A percentile compares a stretch with the other conserved stretches of the same genome.
Evolutionary conservation across 2,113 vertebrate species (phyloP).

Genomic region (Sphaerodactylus townsendi): DNA sequence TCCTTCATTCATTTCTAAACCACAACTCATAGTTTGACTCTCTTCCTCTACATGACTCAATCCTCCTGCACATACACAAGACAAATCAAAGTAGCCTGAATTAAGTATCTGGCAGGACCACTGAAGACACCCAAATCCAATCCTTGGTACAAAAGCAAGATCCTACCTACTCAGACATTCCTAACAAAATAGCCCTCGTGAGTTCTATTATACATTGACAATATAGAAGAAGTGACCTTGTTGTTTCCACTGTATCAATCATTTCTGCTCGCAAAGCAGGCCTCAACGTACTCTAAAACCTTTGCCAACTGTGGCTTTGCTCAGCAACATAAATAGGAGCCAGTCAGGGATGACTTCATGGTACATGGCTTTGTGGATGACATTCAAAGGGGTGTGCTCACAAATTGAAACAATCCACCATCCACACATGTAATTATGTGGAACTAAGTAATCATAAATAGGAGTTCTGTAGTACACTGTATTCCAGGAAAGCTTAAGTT

Average conservation of each 20-base stretch:
- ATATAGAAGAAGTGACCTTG: too few relatives aligned
- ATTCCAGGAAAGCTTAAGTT: too few relatives aligned
- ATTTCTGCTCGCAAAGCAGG: neutral
- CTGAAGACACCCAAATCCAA: neutral
- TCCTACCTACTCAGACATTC: neutral
- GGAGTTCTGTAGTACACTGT: too few relatives aligned
- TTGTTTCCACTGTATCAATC: neutral
- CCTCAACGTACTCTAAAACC: neutral
- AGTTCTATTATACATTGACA: neutral
- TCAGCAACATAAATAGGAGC: too few relatives aligned
- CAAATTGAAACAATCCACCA: neutral
- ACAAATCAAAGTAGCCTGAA: conserved; percentile 1
- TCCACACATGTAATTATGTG: neutral
- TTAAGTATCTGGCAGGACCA: neutral
- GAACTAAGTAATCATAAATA: too few relatives aligned
- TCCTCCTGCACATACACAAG: neutral
- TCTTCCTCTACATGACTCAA: conserved; percentile 4
- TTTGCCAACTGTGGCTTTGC: neutral
- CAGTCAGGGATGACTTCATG: too few relatives aligned
- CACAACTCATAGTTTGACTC: neutral
- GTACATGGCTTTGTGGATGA: neutral
- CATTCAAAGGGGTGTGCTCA: neutral
- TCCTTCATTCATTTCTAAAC: conserved; percentile 7
- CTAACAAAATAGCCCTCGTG: neutral
- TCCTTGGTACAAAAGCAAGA: neutral